Conservation (phyloP, 1,140 invertebrate species). For the Drosophila tristis region DNA sequence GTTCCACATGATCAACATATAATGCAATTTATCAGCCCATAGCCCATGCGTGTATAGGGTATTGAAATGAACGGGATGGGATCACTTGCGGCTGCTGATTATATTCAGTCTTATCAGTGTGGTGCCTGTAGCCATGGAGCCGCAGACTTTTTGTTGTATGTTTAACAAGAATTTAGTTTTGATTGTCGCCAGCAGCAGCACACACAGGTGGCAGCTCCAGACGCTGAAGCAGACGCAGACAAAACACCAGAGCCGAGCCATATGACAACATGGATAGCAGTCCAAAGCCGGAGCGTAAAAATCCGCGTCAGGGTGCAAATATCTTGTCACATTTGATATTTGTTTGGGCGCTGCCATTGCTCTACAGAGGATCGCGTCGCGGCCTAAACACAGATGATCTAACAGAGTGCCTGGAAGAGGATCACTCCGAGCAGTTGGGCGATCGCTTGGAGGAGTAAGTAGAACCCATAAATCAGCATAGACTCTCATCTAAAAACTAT, state of each 20-base stretch:
- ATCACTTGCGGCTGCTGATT: neutral
- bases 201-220: conserved; percentile 10
- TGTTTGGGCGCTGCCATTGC: conserved; percentile 79
- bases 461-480: too few relatives aligned
- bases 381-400: conserved; percentile 80
- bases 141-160: conserved; percentile 7
- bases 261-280: conserved; percentile 78
- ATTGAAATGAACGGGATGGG: neutral
- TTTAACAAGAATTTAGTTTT: conserved; percentile 23
- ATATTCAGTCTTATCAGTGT: too few relatives aligned
- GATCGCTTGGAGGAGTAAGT: conserved; percentile 83
- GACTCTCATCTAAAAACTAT: neutral
- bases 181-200: neutral
- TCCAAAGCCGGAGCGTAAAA: conserved; percentile 72
- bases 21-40: too few relatives aligned
- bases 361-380: conserved; percentile 72
- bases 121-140: too few relatives aligned
- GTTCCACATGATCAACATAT: too few relatives aligned
- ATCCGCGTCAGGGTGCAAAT: conserved; percentile 78
- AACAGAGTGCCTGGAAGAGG: conserved; percentile 73
- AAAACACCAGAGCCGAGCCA: neutral
- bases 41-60: too few relatives aligned
- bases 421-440: conserved; percentile 78
- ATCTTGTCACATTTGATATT: conserved; percentile 83
- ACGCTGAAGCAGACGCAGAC: neutral